These are phyloP conservation scores for Brachylomia viminalis DNA, from an alignment of 2,888 invertebrate genomes.

Conservation along the genomic window DNA sequence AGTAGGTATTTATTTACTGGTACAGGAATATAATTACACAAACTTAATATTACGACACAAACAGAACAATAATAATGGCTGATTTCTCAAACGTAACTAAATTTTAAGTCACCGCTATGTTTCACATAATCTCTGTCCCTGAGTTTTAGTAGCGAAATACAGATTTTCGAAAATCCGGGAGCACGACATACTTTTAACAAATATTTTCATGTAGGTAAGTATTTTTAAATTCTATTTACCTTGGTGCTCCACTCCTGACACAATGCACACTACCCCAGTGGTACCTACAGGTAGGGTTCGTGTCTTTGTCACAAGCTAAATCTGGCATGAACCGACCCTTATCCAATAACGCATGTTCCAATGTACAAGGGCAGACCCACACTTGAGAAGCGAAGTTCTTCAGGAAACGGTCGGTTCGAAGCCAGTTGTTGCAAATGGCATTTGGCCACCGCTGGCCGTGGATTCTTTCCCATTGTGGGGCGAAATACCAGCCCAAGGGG, in stretches of 20 bases:
- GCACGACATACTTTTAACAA: not conserved
- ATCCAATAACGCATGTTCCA: slow-evolving; percentile 97
- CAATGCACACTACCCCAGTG: slow-evolving; percentile 98
- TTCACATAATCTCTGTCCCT: not conserved
- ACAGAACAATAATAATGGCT: not conserved
- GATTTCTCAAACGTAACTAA: not conserved
- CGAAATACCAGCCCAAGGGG: slow-evolving; percentile 98
- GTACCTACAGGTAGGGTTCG: slow-evolving; percentile 96
- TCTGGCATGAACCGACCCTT: slow-evolving; percentile 98
- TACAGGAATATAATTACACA: not conserved
- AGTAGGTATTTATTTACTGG: too few species aligned
- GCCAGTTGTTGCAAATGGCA: slow-evolving; percentile 97
- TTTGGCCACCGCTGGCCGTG: slow-evolving; percentile 96
- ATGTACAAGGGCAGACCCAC: slow-evolving; percentile 97
- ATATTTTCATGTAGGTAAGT: not conserved
- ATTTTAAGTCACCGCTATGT: not conserved
- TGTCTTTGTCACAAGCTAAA: slow-evolving; percentile 96
- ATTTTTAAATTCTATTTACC: slow-evolving; percentile 91
- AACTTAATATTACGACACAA: not conserved
- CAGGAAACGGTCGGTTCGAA: slow-evolving; percentile 94
- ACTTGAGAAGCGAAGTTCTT: slow-evolving; percentile 97
- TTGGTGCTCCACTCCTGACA: slow-evolving; percentile 96
- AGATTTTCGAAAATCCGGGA: not conserved
- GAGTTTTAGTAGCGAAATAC: not conserved
- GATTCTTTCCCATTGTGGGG: slow-evolving; percentile 95